Evolutionary conservation across 2,797 vertebrate species (phyloP), one percentile per base, ranked within the genome.

Genomic region (Austrolebias charrua): DNA sequence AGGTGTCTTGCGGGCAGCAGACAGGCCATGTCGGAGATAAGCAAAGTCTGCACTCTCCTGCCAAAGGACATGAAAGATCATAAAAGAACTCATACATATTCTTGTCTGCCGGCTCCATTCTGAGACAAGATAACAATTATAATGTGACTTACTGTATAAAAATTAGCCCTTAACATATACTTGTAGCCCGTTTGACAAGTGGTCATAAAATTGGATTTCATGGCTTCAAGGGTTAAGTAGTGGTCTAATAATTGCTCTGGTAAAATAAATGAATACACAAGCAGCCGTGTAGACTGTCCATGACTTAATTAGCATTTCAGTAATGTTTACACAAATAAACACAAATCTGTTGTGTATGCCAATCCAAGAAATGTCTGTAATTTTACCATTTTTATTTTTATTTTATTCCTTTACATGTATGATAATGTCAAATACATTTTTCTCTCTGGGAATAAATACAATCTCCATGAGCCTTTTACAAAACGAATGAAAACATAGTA

Each of bases 51-150:
- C 13, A 55, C 63, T 73, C 73, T 61, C 40, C 76, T 81, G 82
- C 84, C 82, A 84, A 75, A 80, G 80, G 80, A 86, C 79, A 76
- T 24, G 42, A 66, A 77, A 76, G 73, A 78, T 82, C 84, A 80
- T 69, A 58, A 75, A 72, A 74, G 71, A 81, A 78, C 66, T 76
- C 69, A 66, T 79, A 61, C 74, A 86, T 87, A 73, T 85, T 84
- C 67, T 69, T 51, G 64, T 63, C 45, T 63, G 44, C 69, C 47
- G 51, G 40, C 64, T 55, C 69, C 60, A 64, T 71, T 60, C 47
- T 54, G 54, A 71, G 61, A 69, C 47, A 45, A 72, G 63, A 73
- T 63, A 55, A 61, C 60, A 40, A 55, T 66, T 51, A 24, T 28
- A 69, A 44, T 42, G 35, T 24, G 56, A 72, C 58, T 62, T 67